Conservation (phyloP, 92 coral and sea anemone species). For the Blastomussa wellsi region DNA sequence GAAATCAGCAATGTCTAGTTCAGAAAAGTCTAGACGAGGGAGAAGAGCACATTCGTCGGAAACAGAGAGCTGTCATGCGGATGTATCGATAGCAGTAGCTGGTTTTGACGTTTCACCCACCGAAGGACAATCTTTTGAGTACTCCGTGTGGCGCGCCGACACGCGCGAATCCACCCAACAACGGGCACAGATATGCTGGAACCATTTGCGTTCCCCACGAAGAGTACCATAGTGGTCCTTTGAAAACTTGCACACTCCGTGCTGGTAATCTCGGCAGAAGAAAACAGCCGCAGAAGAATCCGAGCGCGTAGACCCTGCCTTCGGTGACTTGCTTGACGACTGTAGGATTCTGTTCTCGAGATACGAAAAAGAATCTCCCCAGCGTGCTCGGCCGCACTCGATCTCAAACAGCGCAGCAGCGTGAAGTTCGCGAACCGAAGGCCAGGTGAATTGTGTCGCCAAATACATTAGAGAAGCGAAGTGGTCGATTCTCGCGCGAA, state of each 20-base stretch:
- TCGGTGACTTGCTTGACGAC: neutral
- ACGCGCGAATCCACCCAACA: neutral
- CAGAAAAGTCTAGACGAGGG: neutral
- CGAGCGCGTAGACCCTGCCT: neutral
- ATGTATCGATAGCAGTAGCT: neutral
- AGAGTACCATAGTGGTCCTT: conserved; percentile 11
- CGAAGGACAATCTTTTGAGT: neutral
- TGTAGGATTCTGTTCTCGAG: neutral
- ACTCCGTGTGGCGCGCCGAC: neutral
- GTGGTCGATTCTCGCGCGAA: conserved; percentile 6
- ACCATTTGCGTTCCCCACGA: conserved; percentile 11
- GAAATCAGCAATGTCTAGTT: neutral
- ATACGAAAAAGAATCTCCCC: conserved; percentile 28
- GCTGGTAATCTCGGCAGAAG: conserved; percentile 21
- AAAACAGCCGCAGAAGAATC: conserved; percentile 6
- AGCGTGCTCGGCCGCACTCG: conserved; percentile 16
- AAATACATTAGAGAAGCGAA: conserved; percentile 8
- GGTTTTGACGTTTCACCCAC: neutral
- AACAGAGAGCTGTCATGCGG: neutral
- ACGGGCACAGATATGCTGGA: neutral
- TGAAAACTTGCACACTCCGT: neutral
- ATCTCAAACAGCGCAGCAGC: conserved; percentile 29
- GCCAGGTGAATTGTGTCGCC: conserved; percentile 21
- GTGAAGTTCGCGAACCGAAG: conserved; percentile 10
- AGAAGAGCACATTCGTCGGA: neutral